Base-by-base conservation (phyloP, 37 sponge, comb jelly and placozoan species). In the Agelas oroides region DNA sequence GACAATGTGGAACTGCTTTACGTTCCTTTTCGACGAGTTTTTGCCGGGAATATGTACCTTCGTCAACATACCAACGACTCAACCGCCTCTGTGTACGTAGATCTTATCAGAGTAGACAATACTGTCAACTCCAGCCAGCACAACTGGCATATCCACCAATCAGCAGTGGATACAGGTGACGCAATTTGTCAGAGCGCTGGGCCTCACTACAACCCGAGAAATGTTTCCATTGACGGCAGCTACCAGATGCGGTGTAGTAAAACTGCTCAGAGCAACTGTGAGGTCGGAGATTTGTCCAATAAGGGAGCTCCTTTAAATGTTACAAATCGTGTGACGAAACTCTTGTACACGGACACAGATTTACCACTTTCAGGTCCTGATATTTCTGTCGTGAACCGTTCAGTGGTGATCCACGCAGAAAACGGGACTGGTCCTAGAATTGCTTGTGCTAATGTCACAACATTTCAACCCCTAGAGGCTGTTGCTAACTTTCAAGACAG, bases 231-330 rank as follows among this genome's bases (percentile, higher is more conserved):
- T 18, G 36, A 8, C 0, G 41, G 28, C 3, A 32, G 12, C 53
- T 85, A 85, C 60, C 17, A 2, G 19, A 21, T 17, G 5, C 6
- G 16, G 27, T 94, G 91, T 53, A 77, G 35, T 27, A 36, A 53
- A 3, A 28, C 33, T 18, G 15, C 28, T 0, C 88, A 73, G 61
- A 55, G 0, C 2, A 25, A 76, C 2, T 95, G 95, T 82, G 87
- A 76, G 61, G 66, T 91, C 18, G 95, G 95, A 24, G 89, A 95
- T 55, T 76, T 95, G 5, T 76, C 92, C 0, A 80, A 77, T 1
- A 94, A 90, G 63, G 67, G 75, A n/a, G 75, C 74, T 33, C 59
- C 65, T 17, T 63, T 88, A 13, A 23, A 33, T 14, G 87, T 94
- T 19, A 30, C 15, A 24, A 59, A 79, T 54, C 59, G 88, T 14